These are phyloP conservation scores for Lordiphosa mommai DNA, from an alignment of 1,140 invertebrate genomes.

Conservation along the genomic window DNA sequence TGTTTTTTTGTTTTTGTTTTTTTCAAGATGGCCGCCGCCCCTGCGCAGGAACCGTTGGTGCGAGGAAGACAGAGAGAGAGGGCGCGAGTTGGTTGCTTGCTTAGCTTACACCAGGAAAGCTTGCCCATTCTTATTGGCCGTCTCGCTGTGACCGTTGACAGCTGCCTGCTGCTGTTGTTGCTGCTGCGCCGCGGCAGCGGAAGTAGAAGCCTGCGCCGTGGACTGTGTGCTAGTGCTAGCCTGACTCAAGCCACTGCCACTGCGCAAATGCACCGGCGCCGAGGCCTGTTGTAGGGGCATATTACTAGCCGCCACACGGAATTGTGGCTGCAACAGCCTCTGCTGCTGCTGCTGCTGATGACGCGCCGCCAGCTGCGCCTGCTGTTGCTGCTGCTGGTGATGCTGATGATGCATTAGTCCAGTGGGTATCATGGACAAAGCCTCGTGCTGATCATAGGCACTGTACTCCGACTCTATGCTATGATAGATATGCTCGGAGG, in stretches of 20 bases:
- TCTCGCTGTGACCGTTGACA: conserved; percentile 19
- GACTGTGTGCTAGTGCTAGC: conserved; percentile 76
- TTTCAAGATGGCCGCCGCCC: conserved; percentile 64
- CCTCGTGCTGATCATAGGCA: conserved; percentile 75
- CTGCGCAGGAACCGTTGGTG: conserved; percentile 42
- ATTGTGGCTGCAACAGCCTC: conserved; percentile 55
- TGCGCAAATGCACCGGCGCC: conserved; percentile 71
- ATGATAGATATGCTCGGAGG: conserved; percentile 92
- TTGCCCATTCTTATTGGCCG: conserved; percentile 63
- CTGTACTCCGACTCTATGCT: conserved; percentile 91
- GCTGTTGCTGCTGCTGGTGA: conserved; percentile 49
- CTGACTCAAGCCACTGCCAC: conserved; percentile 69
- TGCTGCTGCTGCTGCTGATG: conserved; percentile 63
- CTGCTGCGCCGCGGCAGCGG: conserved; percentile 64
- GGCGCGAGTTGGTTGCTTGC: not conserved
- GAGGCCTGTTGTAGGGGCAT: conserved; percentile 35
- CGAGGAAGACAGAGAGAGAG: conserved; percentile 26
- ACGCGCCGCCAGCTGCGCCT: conserved; percentile 45
- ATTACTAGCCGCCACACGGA: conserved; percentile 25
- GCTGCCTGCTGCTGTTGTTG: conserved; percentile 43
- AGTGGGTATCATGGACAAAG: conserved; percentile 74
- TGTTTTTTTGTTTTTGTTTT: conserved; percentile 26
- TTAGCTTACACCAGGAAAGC: conserved; percentile 72
- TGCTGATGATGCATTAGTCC: conserved; percentile 58
- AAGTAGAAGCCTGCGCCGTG: conserved; percentile 70